Evolutionary conservation across 2,113 vertebrate genomes (phyloP), one percentile per base, ranked within the genome.

Genomic region (Cyprinodon variegatus): DNA sequence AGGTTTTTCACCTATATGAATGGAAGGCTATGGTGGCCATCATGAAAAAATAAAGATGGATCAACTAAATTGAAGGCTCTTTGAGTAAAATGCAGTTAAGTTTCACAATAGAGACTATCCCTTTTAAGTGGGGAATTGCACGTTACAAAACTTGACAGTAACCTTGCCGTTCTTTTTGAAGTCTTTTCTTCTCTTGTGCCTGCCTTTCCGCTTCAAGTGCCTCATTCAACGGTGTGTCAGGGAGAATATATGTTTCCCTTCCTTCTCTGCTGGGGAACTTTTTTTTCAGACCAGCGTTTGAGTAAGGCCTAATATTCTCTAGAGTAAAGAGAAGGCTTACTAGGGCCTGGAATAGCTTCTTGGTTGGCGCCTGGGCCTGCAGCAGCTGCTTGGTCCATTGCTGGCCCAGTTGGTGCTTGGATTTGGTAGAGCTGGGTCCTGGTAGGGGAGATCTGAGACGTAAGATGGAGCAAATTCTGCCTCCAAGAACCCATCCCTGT

Each of bases 231-330:
- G 17, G 38, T 39, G 4, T 64, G 61, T 64, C 13, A 6, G 61
- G 36, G 61, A 38, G 61, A 62, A 62, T 62, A 62, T 29, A 29
- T 64, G 38, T 40, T 64, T 40, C 14, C 20, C 61, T 64, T 64
- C 40, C 40, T 64, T 20, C 13, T 64, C 9, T 64, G 61, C 29
- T 29, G 29, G 29, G 29, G 29, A 29, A 29, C 29, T 29, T 29
- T 29, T 29, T 29, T 29, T 12, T 29, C 29, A 29, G 29, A 29
- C 29, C 29, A 29, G 29, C 29, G 29, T 29, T 29, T 29, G 29
- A 29, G 61, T 39, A 64, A 39, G 13, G 37, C 61, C 61, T 64
- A 64, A 64, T 64, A 40, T 64, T 15, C 37, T 64, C 38, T 64
- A 38, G 61, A 64, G 38, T 40, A 39, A 40, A 64, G 38, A 15